phyloP scores from a whole-genome alignment of 2,888 invertebrate species.

The Orchesellides sinensis region DNA sequence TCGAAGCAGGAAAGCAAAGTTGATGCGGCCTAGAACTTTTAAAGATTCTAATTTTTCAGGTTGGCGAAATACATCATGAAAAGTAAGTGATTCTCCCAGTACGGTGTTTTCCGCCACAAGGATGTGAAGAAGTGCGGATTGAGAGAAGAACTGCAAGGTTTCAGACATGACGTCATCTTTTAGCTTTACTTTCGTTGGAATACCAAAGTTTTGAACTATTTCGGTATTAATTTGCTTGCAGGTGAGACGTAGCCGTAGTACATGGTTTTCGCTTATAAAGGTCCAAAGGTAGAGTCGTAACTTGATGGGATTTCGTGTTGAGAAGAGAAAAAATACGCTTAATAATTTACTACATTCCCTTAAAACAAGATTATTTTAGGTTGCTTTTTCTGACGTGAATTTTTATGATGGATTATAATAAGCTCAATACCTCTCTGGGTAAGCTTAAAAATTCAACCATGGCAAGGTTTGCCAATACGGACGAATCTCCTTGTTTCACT shows the following conservation, averaged over 20 bases:
- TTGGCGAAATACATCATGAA: background rate
- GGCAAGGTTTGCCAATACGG: too few species aligned
- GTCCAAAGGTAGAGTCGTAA: background rate
- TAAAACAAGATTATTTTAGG: background rate
- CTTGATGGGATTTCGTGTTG: background rate
- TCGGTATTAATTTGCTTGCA: conserved; percentile 1
- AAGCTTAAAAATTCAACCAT: background rate
- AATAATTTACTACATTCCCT: background rate
- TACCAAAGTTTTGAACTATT: background rate
- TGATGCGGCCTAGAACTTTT: background rate
- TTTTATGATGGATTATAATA: background rate
- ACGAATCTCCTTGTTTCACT: too few species aligned
- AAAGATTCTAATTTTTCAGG: background rate
- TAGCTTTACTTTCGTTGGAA: background rate
- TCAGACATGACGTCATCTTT: background rate
- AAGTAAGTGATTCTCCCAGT: background rate
- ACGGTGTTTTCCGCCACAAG: background rate
- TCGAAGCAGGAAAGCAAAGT: background rate
- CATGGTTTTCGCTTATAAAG: background rate
- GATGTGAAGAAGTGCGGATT: background rate
- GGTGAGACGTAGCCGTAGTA: background rate
- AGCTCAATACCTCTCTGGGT: background rate
- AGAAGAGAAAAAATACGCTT: background rate
- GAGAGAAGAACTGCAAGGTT: background rate
- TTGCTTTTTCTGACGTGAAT: background rate